Conservation (phyloP, 2,113 vertebrate species). For the Gavia stellata region DNA sequence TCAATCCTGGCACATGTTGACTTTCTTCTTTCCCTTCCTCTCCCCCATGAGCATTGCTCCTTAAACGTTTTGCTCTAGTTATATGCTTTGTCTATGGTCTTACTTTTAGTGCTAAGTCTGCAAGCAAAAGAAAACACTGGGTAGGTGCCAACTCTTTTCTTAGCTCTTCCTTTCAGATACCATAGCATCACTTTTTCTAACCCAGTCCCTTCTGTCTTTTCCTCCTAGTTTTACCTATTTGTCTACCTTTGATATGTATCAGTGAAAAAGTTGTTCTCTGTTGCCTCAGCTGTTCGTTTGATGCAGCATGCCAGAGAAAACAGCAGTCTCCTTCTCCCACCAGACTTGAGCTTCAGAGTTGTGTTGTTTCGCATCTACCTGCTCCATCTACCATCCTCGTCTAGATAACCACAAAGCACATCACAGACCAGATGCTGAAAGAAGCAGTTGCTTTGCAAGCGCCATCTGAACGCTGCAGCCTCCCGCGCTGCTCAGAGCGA, state of each 20-base stretch:
- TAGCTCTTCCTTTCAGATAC: not conserved
- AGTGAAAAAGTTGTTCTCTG: not conserved
- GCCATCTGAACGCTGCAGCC: not conserved
- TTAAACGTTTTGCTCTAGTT: not conserved
- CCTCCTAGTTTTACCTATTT: not conserved
- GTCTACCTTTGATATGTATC: not conserved
- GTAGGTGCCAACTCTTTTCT: not conserved
- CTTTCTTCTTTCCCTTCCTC: not conserved
- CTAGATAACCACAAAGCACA: not conserved
- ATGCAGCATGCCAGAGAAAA: not conserved
- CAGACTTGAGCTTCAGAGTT: not conserved
- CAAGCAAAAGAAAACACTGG: not conserved
- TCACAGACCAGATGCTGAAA: not conserved
- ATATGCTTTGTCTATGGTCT: not conserved
- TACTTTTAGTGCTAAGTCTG: not conserved
- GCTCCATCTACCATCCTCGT: not conserved
- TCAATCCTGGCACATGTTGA: not conserved
- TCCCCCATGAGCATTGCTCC: not conserved
- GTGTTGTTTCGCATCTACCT: not conserved
- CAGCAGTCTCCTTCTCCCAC: not conserved
- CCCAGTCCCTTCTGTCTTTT: not conserved
- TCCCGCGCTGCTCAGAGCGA: accelerated
- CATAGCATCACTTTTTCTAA: not conserved
- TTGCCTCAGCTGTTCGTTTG: not conserved
- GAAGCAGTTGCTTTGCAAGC: not conserved